These are phyloP conservation scores for Delphinapterus leucas DNA, from an alignment of 2,113 vertebrate species.

Conservation along the genomic window DNA sequence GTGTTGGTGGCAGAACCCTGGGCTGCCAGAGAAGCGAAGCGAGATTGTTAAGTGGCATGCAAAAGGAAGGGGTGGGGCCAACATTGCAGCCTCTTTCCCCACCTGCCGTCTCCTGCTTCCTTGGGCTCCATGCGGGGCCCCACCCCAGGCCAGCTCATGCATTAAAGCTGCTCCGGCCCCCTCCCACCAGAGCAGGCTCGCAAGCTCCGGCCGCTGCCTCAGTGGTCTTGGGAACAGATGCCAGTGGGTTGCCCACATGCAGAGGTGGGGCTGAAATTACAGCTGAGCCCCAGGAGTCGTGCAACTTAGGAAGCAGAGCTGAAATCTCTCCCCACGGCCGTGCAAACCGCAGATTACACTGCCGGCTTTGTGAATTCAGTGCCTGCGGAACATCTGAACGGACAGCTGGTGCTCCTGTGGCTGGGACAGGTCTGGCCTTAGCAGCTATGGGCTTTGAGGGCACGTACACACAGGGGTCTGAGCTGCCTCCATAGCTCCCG, in stretches of 20 bases:
- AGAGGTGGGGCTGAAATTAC: background rate
- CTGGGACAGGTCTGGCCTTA: background rate
- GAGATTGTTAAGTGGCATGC: background rate
- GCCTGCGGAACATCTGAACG: background rate
- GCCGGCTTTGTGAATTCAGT: background rate
- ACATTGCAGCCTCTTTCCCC: background rate
- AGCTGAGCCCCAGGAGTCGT: background rate
- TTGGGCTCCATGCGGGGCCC: no score
- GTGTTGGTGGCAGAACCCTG: background rate
- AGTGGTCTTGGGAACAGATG: background rate
- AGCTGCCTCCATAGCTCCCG: background rate
- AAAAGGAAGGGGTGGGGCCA: background rate
- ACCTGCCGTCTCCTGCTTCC: background rate
- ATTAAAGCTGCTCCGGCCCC: no score
- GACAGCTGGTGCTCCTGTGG: background rate
- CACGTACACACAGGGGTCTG: background rate
- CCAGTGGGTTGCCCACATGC: background rate
- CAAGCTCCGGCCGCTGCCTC: background rate
- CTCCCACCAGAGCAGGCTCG: background rate
- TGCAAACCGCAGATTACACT: background rate
- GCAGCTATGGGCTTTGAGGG: no score
- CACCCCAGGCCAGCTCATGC: no score
- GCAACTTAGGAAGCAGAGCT: background rate
- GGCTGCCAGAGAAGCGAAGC: background rate
- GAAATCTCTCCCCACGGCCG: background rate